Evolutionary conservation across 2,113 vertebrate genomes (phyloP), one percentile per base, ranked within the genome.

Genomic region (Hyaena hyaena): DNA sequence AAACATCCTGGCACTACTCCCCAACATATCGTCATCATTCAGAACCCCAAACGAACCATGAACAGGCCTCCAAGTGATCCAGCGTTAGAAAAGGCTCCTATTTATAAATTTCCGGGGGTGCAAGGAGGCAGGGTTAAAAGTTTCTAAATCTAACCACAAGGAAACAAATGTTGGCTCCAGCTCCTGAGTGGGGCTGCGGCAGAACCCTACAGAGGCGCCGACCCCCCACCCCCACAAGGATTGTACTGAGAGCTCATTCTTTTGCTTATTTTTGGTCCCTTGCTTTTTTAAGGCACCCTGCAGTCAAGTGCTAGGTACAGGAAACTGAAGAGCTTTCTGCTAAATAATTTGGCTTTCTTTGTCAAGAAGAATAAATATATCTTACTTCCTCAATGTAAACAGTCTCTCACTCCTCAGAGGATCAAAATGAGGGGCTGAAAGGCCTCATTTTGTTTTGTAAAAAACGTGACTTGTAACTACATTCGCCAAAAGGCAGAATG

Each of bases 341-440:
- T 91, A 90, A 97, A 98, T 96, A 93, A 92, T 88, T 97, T 95
- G 90, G 73, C 74, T 94, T 96, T 96, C 93, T 97, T 93, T 95
- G 96, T 95, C 93, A 93, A 93, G 88, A 97, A 97, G 92, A 98
- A 97, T 97, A 97, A 98, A 98, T 96, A 97, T 77, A 96, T 93
- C 95, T 92, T 96, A 80, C 88, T 96, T 94, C 71, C 85, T 97
- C 83, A 90, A 96, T 76, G 95, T 97, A 97, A 97, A 96, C 69
- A 96, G 74, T 73, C 48, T 97, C 95, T 96, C 90, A 79, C 88
- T 94, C 85, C 96, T 95, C 55, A 71, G 96, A 96, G 91, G 43
- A 93, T 96, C 66, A 95, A 88, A 98, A 96, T 45, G 69, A 84
- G 66, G 50, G 50, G 61, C 50, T 95, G 43, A 93, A 94, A 24